Conservation (phyloP, 1,140 invertebrate genomes). For the Anoplolepis gracilipes region DNA sequence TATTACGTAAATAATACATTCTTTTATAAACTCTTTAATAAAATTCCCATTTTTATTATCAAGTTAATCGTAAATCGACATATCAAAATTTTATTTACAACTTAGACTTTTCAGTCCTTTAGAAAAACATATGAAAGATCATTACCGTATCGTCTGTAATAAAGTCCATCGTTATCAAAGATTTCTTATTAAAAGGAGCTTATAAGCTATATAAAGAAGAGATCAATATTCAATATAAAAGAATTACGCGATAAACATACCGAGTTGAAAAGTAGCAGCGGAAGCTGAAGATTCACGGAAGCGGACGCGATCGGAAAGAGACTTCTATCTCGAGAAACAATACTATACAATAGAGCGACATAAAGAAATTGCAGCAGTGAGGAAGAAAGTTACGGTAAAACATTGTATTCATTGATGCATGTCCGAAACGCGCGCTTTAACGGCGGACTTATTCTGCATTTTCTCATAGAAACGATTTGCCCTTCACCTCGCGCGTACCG, state of each 20-base stretch:
- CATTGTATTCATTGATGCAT: background rate
- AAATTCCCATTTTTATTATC: background rate
- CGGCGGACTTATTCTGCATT: constrained; percentile 20
- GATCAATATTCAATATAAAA: constrained; percentile 7
- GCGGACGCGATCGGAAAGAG: background rate
- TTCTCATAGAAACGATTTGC: constrained; percentile 48
- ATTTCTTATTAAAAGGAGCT: constrained; percentile 7
- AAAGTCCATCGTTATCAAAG: background rate
- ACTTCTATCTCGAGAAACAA: background rate
- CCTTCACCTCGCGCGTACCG: constrained; percentile 46
- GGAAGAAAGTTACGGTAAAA: background rate
- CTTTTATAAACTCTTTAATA: background rate
- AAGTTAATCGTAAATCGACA: no score
- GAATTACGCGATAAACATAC: background rate
- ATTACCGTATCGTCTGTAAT: background rate
- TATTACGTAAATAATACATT: background rate
- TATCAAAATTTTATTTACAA: background rate
- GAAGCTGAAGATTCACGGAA: background rate
- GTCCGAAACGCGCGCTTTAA: constrained; percentile 11
- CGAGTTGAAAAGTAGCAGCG: background rate
- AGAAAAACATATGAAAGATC: background rate
- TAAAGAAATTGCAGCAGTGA: background rate
- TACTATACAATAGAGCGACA: background rate
- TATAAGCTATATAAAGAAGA: constrained; percentile 1
- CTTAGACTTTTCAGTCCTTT: background rate